Percentiles rank a stretch among this genome's conserved stretches.
phyloP scores from a whole-genome alignment of 1,140 invertebrate genomes.

The Diorhabda elongata region DNA sequence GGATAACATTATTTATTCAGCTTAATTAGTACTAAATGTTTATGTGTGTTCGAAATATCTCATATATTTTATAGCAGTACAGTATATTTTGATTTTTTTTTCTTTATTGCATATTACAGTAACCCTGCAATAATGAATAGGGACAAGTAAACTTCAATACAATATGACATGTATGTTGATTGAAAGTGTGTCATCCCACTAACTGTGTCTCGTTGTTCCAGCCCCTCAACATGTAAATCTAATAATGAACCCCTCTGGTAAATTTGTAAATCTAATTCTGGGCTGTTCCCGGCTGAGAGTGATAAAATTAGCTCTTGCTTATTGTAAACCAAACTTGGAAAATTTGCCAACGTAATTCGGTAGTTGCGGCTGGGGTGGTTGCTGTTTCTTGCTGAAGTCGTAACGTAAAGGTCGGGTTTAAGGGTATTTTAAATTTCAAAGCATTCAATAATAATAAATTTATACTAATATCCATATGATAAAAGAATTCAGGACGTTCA shows the following conservation, averaged over 20 bases:
- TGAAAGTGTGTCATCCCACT: constrained; percentile 38
- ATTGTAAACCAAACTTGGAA: constrained; percentile 51
- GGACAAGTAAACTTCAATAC: not conserved
- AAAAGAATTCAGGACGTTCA: too few species aligned
- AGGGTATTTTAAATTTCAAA: too few species aligned
- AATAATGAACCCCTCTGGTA: constrained; percentile 45
- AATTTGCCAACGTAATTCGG: constrained; percentile 47
- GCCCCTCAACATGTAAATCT: constrained; percentile 45
- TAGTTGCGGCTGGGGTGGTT: constrained; percentile 36
- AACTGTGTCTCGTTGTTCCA: constrained; percentile 22
- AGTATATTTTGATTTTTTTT: too few species aligned
- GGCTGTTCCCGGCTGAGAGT: constrained; percentile 39
- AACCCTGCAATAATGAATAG: not conserved
- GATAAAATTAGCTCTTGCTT: constrained; percentile 49
- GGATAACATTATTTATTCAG: too few species aligned
- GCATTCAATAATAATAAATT: too few species aligned
- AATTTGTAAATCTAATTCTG: constrained; percentile 48
- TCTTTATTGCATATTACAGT: too few species aligned
- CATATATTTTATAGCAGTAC: too few species aligned
- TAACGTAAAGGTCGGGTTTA: constrained; percentile 11
- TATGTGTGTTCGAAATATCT: too few species aligned
- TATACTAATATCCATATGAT: too few species aligned
- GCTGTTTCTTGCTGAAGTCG: not conserved
- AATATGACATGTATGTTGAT: constrained; percentile 31
- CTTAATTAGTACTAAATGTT: too few species aligned